phyloP scores from a whole-genome alignment of 53 echinoderm and acorn worm species.

The Glandiceps talaboti region DNA sequence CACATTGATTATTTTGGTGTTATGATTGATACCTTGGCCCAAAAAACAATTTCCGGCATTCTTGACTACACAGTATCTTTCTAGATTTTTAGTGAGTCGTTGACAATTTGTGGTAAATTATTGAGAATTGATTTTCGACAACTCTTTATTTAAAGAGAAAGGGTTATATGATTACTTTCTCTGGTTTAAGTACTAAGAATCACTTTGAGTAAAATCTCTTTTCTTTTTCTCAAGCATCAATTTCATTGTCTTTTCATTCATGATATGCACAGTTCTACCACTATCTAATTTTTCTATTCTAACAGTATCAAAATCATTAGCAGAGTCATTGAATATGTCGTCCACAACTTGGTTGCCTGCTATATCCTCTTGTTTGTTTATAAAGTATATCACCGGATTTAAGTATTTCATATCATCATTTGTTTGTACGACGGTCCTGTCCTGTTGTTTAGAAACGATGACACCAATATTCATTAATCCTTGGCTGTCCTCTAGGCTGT shows the following conservation, averaged over 20 bases:
- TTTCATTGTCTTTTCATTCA: not conserved
- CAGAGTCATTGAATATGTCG: not conserved
- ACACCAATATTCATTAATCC: not conserved
- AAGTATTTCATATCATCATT: not conserved
- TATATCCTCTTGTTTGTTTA: not conserved
- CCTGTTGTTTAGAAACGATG: not conserved
- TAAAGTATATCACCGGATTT: not conserved
- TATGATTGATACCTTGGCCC: too few species aligned
- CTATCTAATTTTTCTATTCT: not conserved
- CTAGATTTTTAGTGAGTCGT: too few species aligned
- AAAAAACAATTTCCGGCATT: too few species aligned
- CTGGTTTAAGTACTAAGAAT: too few species aligned
- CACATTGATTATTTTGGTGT: too few species aligned
- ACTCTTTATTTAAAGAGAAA: too few species aligned
- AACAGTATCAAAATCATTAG: not conserved
- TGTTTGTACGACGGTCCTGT: not conserved
- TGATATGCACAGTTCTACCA: not conserved
- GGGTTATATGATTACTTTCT: too few species aligned
- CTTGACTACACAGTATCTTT: too few species aligned
- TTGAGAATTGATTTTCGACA: too few species aligned
- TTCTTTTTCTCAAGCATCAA: not conserved
- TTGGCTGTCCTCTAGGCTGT: not conserved
- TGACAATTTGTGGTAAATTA: too few species aligned
- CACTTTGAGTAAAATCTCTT: too few species aligned
- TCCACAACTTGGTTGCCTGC: not conserved